These are phyloP conservation scores for Spilarctia lutea DNA, from an alignment of 2,888 invertebrate genomes.

Conservation along the genomic window DNA sequence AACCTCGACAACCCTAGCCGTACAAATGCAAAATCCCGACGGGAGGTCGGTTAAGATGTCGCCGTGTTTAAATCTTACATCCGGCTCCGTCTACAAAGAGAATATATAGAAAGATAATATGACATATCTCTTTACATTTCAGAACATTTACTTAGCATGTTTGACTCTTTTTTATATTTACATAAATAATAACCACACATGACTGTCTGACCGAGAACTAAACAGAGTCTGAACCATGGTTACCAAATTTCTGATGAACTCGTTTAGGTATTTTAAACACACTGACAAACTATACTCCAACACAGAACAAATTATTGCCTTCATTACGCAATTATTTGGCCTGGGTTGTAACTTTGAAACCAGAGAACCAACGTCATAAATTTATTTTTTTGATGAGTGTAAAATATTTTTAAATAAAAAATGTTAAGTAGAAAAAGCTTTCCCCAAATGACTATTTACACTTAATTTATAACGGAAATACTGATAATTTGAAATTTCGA, in stretches of 20 bases:
- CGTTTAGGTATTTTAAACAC: too few relatives aligned
- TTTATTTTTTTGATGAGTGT: too few relatives aligned
- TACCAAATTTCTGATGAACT: background rate
- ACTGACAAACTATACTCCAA: too few relatives aligned
- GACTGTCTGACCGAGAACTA: background rate
- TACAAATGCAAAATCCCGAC: slow-evolving; percentile 60
- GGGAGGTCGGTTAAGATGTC: slow-evolving; percentile 53
- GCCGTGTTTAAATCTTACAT: slow-evolving; percentile 50
- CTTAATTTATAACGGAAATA: background rate
- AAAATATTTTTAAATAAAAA: background rate
- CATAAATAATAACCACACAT: background rate
- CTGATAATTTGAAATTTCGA: background rate
- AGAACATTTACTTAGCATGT: slow-evolving; percentile 37
- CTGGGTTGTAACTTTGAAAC: too few relatives aligned
- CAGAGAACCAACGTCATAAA: too few relatives aligned
- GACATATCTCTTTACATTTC: slow-evolving; percentile 40
- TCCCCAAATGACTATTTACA: background rate
- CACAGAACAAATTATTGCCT: too few relatives aligned
- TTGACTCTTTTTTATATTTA: slow-evolving; percentile 19
- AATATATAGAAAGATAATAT: slow-evolving; percentile 49
- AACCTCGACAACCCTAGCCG: slow-evolving; percentile 53
- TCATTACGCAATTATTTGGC: too few relatives aligned
- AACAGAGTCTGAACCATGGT: background rate
- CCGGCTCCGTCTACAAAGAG: slow-evolving; percentile 45
- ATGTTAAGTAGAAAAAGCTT: background rate